Evolutionary conservation across 1,140 invertebrate genomes (phyloP), one percentile per base, ranked within the genome.

Genomic region (Achroia grisella): DNA sequence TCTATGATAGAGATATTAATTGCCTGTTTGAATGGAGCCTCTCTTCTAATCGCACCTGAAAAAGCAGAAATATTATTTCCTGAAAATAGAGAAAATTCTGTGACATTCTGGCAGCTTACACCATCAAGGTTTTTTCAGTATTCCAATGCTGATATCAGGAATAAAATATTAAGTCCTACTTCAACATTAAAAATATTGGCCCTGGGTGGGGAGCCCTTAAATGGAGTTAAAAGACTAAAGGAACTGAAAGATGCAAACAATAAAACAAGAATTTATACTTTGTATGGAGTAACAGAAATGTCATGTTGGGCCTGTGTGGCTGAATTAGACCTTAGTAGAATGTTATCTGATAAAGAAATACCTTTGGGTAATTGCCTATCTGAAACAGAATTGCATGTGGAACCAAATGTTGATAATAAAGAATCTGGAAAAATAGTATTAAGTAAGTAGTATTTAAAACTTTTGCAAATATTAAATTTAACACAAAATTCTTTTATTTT

Each of bases 241-340:
- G 73, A 80, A 40, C 86, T 88, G 47, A 89, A 85, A 71, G 58
- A 86, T 61, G 29, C 52, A 13, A 52, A 73, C 2, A 91, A 88
- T 71, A 72, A 62, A 47, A 91, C 90, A 10, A 84, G 64, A 66
- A 78, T 95, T 41, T 94, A 88, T 73, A 94, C 93, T 76, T 73
- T 95, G 39, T 96, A 95, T 88, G 94, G 94, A 41, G 90, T 94
- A 11, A 95, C 93, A 28, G 94, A 96, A 84, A 88, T 95, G 37
- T 95, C 94, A 4, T 94, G 93, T 72, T 96, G 94, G 94, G 91
- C 94, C 1, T 90, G 90, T 59, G 86, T 89, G 31, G 79, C 87
- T 39, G 79, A 90, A 83, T 71, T 94, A 1, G 52, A 87, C 40
- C 53, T 84, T 1, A 52, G 53, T 37, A 68, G 73, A 56, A 54